Base-by-base conservation (phyloP, 2,113 vertebrate genomes). In the Ctenodactylus gundi region DNA sequence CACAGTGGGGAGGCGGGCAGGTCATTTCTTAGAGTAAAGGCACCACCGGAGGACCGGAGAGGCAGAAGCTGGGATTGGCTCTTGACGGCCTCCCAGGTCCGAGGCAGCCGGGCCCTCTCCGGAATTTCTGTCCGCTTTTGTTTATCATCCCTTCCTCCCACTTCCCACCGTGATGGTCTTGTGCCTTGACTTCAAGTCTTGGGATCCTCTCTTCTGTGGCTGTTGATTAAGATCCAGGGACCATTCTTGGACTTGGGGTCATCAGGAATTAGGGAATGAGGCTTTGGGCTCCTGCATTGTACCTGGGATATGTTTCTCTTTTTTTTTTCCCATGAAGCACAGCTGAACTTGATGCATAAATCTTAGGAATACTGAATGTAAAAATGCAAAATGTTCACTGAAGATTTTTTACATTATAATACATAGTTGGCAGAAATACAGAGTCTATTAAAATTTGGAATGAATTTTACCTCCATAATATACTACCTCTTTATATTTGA, bases 381-480 rank as follows among this genome's bases (percentile, higher is more conserved):
- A 96, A n/a, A 94, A 87, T 78, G 44, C 25, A 36, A 41, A n/a
- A 58, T 87, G 44, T 92, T 95, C n/a, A 65, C 55, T 88, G 76
- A 39, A 62, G 36, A 64, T 91, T 94, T 93, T 85, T 72, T 89
- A 90, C 64, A 87, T 73, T 78, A 67, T 84, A 88, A 91, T 75
- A 92, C 92, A 91, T 80, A 91, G 60, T 82, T 94, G 93, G 57
- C 78, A 85, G 27, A 96, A 83, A 55, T 93, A 85, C 14, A 84
- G 51, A 77, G 58, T 82, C 81, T 88, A 51, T 91, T 86, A 94
- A 95, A 73, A 93, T 86, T 93, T 93, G 70, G 58, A 86, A 75
- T 84, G 31, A 75, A 67, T 76, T 95, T 85, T 88, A 88, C 34
- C 36, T 85, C 67, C 17, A 44, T 94, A 70, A 83, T 81, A 64